Conservation (phyloP, 2,113 vertebrate species). For the Nansenia antarctica region DNA sequence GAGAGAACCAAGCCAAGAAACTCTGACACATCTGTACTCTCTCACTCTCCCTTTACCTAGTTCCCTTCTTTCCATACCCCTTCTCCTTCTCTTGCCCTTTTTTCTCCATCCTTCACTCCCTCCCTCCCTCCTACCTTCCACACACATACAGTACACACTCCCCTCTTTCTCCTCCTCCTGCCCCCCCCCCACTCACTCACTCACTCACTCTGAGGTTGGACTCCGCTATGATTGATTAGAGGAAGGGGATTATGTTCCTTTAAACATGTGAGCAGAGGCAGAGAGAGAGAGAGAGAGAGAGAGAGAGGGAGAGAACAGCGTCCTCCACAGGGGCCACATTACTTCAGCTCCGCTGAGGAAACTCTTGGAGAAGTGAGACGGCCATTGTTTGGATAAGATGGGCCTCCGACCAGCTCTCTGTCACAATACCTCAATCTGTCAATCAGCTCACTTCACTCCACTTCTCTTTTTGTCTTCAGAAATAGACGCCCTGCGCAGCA, state of each 20-base stretch:
- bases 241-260: constrained; percentile 28
- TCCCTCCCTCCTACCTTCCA: background rate
- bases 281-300: constrained; percentile 2
- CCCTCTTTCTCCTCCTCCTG: constrained; percentile 15
- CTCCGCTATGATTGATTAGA: constrained; percentile 37
- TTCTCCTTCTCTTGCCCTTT: constrained; percentile 26
- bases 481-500: background rate
- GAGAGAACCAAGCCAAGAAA: constrained; percentile 47
- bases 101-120: constrained; percentile 8
- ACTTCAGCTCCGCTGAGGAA: constrained; percentile 2
- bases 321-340: background rate
- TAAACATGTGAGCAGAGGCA: constrained; percentile 26
- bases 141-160: no score
- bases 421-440: constrained; percentile 1
- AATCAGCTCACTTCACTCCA: background rate
- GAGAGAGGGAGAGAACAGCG: background rate
- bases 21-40: constrained; percentile 30
- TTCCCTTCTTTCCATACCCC: constrained; percentile 15
- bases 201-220: constrained; percentile 5
- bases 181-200: constrained; percentile 4
- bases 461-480: background rate
- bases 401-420: background rate
- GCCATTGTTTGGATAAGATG: background rate
- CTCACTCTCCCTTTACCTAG: background rate
- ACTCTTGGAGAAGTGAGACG: background rate